Percentiles rank a stretch among this genome's conserved stretches.
Conservation (phyloP, 1,140 invertebrate genomes). For the Platyscapa corneri region DNA sequence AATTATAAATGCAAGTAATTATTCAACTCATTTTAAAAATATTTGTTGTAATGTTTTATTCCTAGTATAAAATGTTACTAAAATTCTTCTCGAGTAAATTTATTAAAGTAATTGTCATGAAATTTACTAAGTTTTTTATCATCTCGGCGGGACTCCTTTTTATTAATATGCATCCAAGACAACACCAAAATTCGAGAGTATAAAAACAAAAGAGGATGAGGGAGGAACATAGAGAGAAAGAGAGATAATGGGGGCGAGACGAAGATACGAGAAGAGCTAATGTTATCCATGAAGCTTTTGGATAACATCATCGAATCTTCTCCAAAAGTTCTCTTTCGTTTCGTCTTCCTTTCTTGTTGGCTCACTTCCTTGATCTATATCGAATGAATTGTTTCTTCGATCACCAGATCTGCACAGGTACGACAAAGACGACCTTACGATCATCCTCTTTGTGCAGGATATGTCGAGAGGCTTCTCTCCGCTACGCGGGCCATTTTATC, state of each 20-base stretch:
- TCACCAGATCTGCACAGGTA: not conserved
- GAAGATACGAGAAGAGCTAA: not conserved
- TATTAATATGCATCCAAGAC: not conserved
- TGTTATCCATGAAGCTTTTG: not conserved
- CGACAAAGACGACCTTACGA: slow-evolving; percentile 2
- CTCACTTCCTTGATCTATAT: slow-evolving; percentile 54
- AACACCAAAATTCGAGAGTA: not conserved
- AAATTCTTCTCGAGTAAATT: not conserved
- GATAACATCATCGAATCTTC: slow-evolving; percentile 40
- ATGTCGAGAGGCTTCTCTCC: slow-evolving; percentile 27
- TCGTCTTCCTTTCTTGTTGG: slow-evolving; percentile 13
- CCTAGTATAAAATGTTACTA: not conserved
- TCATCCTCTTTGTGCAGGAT: slow-evolving; percentile 23
- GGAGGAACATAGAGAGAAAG: not conserved
- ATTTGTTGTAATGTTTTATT: not conserved
- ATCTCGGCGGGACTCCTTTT: not conserved
- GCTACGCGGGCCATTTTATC: slow-evolving; percentile 20
- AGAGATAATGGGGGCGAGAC: not conserved
- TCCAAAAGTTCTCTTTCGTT: slow-evolving; percentile 18
- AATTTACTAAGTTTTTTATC: not conserved
- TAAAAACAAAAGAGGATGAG: not conserved
- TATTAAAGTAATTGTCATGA: slow-evolving; percentile 19
- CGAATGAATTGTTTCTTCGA: slow-evolving; percentile 52
- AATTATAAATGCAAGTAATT: not conserved
- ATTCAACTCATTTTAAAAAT: too few relatives aligned